Percentiles rank a stretch among this genome's conserved stretches.
These are phyloP conservation scores for Lysiphlebus fabarum DNA, from an alignment of 1,140 invertebrate genomes.

Conservation along the genomic window DNA sequence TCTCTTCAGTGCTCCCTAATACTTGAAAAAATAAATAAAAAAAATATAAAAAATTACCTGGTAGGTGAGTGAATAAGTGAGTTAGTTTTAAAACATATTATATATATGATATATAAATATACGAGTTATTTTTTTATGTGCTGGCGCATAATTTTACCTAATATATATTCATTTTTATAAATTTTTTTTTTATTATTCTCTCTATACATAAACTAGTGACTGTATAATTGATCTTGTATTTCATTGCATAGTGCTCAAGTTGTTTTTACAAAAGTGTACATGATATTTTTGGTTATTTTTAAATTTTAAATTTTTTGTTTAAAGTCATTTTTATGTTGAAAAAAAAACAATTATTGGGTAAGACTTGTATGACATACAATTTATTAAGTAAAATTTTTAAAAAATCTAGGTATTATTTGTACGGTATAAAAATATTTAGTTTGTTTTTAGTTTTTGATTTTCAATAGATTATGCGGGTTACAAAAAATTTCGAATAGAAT, in stretches of 20 bases:
- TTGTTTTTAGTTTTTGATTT: too few species aligned
- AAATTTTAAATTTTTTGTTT: too few species aligned
- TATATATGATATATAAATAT: too few species aligned
- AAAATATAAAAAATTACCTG: conserved; percentile 39
- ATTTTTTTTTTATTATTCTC: conserved; percentile 22
- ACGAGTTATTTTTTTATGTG: neutral
- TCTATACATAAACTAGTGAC: conserved; percentile 3
- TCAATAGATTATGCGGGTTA: conserved; percentile 38
- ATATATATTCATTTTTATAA: conserved; percentile 40
- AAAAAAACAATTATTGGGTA: too few species aligned
- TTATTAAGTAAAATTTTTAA: too few species aligned
- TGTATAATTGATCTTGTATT: neutral
- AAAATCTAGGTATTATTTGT: too few species aligned
- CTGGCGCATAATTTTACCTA: conserved; percentile 30
- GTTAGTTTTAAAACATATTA: conserved; percentile 16
- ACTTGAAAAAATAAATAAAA: too few species aligned
- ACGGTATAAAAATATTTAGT: too few species aligned
- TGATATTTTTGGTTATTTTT: too few species aligned
- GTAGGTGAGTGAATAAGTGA: conserved; percentile 33
- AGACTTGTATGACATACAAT: too few species aligned
- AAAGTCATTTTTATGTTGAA: too few species aligned
- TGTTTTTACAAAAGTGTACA: too few species aligned
- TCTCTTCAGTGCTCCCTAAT: conserved; percentile 34
- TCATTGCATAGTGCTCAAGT: neutral
- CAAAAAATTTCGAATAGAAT: conserved; percentile 33